Conservation (phyloP, 2,797 vertebrate genomes). For the Gastrophryne carolinensis region DNA sequence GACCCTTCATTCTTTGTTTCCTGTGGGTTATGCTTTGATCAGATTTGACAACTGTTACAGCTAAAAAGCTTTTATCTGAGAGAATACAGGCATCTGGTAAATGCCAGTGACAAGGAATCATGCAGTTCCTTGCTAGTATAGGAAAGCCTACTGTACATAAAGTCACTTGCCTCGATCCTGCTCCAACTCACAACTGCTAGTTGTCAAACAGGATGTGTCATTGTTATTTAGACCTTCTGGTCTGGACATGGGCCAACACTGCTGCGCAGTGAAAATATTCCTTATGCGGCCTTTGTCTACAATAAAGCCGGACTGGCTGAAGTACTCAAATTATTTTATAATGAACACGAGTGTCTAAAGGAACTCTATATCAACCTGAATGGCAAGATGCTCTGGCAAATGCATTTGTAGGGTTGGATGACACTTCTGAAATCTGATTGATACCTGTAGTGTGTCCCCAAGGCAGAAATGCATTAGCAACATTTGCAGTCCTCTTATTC, state of each 20-base stretch:
- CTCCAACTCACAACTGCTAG: constrained; percentile 19
- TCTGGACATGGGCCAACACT: not conserved
- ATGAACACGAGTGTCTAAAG: no score
- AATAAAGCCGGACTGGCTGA: no score
- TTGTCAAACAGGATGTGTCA: not conserved
- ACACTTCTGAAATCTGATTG: no score
- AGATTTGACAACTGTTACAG: not conserved
- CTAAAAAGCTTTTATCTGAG: not conserved
- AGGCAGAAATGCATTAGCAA: no score
- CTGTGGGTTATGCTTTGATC: not conserved
- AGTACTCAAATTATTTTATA: no score
- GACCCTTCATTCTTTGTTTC: not conserved
- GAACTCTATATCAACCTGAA: no score
- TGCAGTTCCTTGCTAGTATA: not conserved
- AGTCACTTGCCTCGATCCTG: no score
- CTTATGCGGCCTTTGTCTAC: no score
- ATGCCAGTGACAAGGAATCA: constrained; percentile 2
- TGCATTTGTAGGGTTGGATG: no score
- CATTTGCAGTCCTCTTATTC: no score
- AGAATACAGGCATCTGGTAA: not conserved
- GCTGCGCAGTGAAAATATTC: not conserved
- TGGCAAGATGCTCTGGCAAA: no score
- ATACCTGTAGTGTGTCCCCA: no score
- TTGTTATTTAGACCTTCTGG: constrained; percentile 7
- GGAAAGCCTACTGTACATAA: not conserved